phyloP scores from a whole-genome alignment of 2,113 vertebrate genomes.

The Plestiodon gilberti region DNA sequence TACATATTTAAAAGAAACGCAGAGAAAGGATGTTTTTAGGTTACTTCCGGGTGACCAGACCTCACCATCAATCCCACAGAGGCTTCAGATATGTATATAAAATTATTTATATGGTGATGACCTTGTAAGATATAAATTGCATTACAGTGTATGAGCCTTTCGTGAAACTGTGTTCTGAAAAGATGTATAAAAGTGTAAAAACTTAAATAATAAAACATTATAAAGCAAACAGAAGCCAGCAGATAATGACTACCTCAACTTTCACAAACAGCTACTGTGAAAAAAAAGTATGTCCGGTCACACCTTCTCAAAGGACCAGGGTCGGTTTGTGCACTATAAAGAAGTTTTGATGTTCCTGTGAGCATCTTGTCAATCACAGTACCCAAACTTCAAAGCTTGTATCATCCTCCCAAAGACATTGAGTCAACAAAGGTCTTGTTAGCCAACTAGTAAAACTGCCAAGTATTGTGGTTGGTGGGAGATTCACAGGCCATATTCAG shows the following conservation, averaged over 20 bases:
- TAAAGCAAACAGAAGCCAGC: background rate
- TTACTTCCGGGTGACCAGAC: background rate
- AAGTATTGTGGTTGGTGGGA: background rate
- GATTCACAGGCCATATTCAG: background rate
- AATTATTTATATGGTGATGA: conserved; percentile 64
- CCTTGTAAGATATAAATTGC: conserved; percentile 23
- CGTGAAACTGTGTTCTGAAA: conserved; percentile 17
- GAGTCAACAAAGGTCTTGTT: background rate
- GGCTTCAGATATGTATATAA: conserved; percentile 56
- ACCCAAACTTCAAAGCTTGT: background rate
- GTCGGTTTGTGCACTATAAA: background rate
- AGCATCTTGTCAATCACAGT: background rate
- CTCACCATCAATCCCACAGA: conserved; percentile 18
- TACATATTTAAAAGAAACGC: no score
- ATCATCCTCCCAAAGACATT: background rate
- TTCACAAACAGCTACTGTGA: fast-evolving
- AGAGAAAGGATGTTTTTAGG: background rate
- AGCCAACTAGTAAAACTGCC: background rate
- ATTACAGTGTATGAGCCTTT: conserved; percentile 12
- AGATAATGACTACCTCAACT: background rate
- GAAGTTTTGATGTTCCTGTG: background rate
- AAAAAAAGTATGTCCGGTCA: background rate
- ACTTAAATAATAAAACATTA: background rate
- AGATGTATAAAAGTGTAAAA: background rate
- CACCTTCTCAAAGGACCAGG: background rate